phyloP scores from a whole-genome alignment of 2,888 invertebrate genomes.

The Hypsopygia costalis region DNA sequence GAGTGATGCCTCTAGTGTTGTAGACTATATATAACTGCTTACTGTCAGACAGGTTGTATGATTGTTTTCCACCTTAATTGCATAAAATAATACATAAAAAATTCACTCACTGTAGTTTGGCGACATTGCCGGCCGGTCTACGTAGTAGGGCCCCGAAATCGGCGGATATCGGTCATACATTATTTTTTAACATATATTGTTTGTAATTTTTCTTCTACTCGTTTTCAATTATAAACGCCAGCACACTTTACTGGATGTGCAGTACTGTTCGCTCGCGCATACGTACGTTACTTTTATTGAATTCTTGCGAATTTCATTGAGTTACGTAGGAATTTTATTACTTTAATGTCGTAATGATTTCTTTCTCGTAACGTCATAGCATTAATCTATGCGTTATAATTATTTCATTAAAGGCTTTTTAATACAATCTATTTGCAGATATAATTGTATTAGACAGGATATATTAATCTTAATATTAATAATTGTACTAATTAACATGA shows the following conservation, averaged over 20 bases:
- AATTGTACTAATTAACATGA: too few species aligned
- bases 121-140: conserved; percentile 36
- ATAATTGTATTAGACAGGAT: too few species aligned
- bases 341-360: conserved; percentile 21
- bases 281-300: conserved; percentile 48
- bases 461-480: too few species aligned
- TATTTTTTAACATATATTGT: conserved; percentile 10
- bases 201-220: not conserved
- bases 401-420: too few species aligned
- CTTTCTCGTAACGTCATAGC: conserved; percentile 9
- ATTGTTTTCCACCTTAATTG: too few species aligned
- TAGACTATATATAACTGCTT: too few species aligned
- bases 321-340: conserved; percentile 41
- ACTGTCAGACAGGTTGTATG: too few species aligned
- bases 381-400: too few species aligned
- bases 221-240: conserved; percentile 38
- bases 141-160: conserved; percentile 41
- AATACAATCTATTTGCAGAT: too few species aligned
- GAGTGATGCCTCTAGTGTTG: too few species aligned
- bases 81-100: too few species aligned
- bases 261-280: conserved; percentile 33
- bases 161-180: conserved; percentile 37
- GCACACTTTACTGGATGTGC: conserved; percentile 28
- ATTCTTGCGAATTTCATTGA: conserved; percentile 36
- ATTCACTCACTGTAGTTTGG: conserved; percentile 45